Conservation (phyloP, 2,888 invertebrate genomes). For the Agrochola lota region DNA sequence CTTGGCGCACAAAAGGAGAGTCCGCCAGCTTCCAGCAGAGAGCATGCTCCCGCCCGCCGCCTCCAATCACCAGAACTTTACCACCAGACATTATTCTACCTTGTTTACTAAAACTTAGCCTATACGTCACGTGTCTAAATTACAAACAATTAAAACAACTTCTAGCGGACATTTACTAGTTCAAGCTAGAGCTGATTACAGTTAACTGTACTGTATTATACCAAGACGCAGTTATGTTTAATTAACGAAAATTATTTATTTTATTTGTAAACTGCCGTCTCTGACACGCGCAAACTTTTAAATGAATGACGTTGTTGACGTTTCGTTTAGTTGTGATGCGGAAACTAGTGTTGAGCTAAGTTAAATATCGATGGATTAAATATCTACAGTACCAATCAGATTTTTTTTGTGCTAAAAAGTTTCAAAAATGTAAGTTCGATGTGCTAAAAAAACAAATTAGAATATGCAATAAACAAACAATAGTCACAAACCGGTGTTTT, state of each 20-base stretch:
- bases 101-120: conserved; percentile 67
- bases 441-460: background rate
- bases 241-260: conserved; percentile 55
- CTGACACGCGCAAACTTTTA: conserved; percentile 81
- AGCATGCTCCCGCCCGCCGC: conserved; percentile 99
- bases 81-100: conserved; percentile 81
- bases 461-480: background rate
- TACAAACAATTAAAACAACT: conserved; percentile 31
- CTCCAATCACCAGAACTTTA: conserved; percentile 95
- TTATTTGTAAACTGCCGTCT: conserved; percentile 68
- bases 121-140: conserved; percentile 71
- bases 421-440: background rate
- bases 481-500: background rate
- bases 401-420: background rate
- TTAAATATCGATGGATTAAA: conserved; percentile 32
- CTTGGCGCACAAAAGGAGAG: conserved; percentile 92
- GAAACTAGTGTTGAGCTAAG: conserved; percentile 28
- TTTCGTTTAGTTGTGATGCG: conserved; percentile 54
- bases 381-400: no score
- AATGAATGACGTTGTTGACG: conserved; percentile 75
- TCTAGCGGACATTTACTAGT: conserved; percentile 34
- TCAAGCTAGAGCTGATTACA: conserved; percentile 24
- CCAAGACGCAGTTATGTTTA: conserved; percentile 45
- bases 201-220: conserved; percentile 31
- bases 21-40: conserved; percentile 98